Evolutionary conservation across 2,888 invertebrate species (phyloP).

Genomic region (Steinernema carpocapsae): DNA sequence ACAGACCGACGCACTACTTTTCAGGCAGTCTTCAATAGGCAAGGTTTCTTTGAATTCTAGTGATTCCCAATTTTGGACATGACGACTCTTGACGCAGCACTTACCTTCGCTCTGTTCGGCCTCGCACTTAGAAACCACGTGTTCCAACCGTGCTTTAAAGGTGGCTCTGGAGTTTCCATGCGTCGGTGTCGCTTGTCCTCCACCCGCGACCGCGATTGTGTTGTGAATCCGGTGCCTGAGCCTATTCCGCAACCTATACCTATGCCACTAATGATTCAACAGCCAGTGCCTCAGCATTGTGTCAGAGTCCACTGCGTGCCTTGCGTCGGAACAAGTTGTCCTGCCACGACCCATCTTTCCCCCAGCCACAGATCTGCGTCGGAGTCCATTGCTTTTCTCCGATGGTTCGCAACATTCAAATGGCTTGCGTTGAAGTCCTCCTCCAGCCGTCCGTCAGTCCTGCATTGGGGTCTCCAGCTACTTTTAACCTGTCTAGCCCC

Average conservation of each 20-base stretch:
- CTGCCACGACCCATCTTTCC: not conserved
- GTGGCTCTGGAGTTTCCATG: not conserved
- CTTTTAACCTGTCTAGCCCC: not conserved
- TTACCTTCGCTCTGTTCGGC: not conserved
- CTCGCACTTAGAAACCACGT: not conserved
- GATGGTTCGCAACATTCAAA: not conserved
- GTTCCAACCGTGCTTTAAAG: not conserved
- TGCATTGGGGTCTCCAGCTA: not conserved
- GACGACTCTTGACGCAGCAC: too few species aligned
- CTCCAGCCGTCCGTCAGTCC: not conserved
- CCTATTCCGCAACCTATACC: too few species aligned
- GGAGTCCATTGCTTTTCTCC: not conserved
- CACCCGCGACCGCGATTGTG: not conserved
- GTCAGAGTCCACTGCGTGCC: not conserved
- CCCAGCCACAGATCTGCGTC: not conserved
- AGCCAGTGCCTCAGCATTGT: constrained; percentile 4
- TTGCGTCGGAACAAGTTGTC: not conserved
- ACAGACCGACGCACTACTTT: too few species aligned
- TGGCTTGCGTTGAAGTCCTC: not conserved
- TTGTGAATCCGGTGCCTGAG: not conserved
- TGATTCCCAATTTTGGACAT: too few species aligned
- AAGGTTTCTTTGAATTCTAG: too few species aligned
- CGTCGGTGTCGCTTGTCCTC: not conserved
- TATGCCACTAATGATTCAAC: not conserved
- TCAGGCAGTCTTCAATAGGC: too few species aligned